These are phyloP conservation scores for Polydrusus pterygomalis DNA, from an alignment of 2,888 invertebrate genomes.

Conservation along the genomic window DNA sequence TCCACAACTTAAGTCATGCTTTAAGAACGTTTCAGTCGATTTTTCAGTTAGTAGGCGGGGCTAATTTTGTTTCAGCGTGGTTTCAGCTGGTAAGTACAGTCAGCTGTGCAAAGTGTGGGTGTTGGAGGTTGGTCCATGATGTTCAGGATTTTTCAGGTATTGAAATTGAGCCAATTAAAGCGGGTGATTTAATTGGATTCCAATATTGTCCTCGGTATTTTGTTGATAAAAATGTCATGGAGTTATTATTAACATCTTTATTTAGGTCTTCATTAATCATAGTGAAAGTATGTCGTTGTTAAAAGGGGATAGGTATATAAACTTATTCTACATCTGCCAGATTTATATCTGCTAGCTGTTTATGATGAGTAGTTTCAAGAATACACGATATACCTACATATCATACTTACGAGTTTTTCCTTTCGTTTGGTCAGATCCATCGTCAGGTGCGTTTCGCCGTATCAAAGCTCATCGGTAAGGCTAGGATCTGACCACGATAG, in stretches of 20 bases:
- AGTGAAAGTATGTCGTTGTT: not conserved
- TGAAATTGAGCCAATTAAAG: conserved; percentile 1
- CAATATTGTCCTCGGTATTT: not conserved
- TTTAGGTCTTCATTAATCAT: not conserved
- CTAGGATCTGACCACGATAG: too few relatives aligned
- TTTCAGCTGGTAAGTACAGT: conserved; percentile 33
- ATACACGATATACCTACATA: too few relatives aligned
- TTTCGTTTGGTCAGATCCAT: too few relatives aligned
- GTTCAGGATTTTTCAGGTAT: conserved; percentile 30
- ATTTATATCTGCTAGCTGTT: too few relatives aligned
- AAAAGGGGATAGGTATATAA: too few relatives aligned
- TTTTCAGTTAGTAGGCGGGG: conserved; percentile 40
- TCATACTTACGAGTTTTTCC: too few relatives aligned
- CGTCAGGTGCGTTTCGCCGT: too few relatives aligned
- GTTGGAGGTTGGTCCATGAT: conserved; percentile 27
- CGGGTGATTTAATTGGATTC: not conserved
- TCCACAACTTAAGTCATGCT: conserved; percentile 19
- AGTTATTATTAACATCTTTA: not conserved
- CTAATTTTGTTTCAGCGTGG: conserved; percentile 33
- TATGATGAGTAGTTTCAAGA: too few relatives aligned
- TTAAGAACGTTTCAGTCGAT: conserved; percentile 12
- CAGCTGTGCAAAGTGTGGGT: conserved; percentile 19
- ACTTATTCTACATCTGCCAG: too few relatives aligned
- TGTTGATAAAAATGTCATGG: not conserved
- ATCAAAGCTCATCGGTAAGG: too few relatives aligned